Evolutionary conservation across 2,113 vertebrate species (phyloP), one percentile per base, ranked within the genome.

Genomic region (Rostratula benghalensis): DNA sequence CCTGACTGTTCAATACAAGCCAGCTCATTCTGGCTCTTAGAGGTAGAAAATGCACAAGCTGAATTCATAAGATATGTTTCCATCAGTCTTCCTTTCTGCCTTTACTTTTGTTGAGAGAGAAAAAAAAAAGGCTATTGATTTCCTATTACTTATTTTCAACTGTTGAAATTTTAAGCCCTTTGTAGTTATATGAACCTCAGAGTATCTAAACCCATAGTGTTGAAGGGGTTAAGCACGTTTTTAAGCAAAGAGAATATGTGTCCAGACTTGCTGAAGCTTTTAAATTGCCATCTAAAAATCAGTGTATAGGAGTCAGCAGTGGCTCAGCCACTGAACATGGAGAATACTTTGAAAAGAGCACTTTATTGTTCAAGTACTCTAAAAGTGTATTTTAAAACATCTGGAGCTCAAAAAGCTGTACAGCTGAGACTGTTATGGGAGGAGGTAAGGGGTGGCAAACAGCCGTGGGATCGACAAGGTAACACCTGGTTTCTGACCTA

Each of bases 381-480:
- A n/a, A 93, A 94, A 95, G 76, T 87, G 64, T 78, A 75, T 90
- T 94, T 92, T 97, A 74, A 95, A 96, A 94, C 92, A 94, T 91
- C 92, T 94, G 87, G 91, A 90, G 64, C 63, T 35, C 35, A 2
- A 2, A 78, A 85, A 91, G 83, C 60, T 89, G 71, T 59, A 45
- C 0, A 0, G 28, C 73, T 91, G 78, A 95, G 74, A 23, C 75
- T 88, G 67, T 83, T 93, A 60, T n/a, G 59, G 63, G 76, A 94
- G 73, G 76, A 95, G 70, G 43, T 43, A 78, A 43, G 12, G 27
- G 60, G 90, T 74, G 94, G 69, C 68, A 89, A 89, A 71, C 69
- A 87, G 53, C 68, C 15, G 6, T 25, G 69, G 77, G 67, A 92
- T 54, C 73, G 83, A 65, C 53, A 76, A 51, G 16, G 1, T 43